Conservation (phyloP, 2,888 invertebrate species). For the Crossocerus cetratus region DNA sequence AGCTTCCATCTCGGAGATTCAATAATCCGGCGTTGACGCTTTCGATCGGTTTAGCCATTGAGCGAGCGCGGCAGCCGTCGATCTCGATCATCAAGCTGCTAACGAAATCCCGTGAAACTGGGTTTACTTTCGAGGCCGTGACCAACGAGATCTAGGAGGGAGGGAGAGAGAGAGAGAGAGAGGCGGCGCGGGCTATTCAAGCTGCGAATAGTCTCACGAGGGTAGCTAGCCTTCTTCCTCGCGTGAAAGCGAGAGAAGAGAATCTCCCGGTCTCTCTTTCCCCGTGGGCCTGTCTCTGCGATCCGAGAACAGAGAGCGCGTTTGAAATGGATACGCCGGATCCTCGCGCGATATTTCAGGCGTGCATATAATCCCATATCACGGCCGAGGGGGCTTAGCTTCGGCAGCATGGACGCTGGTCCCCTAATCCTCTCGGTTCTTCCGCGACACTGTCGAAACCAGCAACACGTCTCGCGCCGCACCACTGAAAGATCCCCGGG, state of each 20-base stretch:
- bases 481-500: slow-evolving; percentile 40
- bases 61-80: not conserved
- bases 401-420: slow-evolving; percentile 67
- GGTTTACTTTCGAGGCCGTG: slow-evolving; percentile 14
- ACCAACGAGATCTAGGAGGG: slow-evolving; percentile 34
- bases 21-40: not conserved
- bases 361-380: slow-evolving; percentile 72
- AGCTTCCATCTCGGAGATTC: not conserved
- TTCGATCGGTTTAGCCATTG: not conserved
- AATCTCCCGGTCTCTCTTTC: slow-evolving; percentile 9
- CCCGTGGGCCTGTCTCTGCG: not conserved
- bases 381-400: slow-evolving; percentile 67
- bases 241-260: slow-evolving; percentile 11
- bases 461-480: slow-evolving; percentile 20
- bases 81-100: not conserved
- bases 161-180: not conserved
- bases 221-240: not conserved
- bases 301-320: slow-evolving; percentile 38
- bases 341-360: slow-evolving; percentile 67
- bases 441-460: slow-evolving; percentile 44
- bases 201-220: not conserved
- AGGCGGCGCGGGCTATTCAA: not conserved
- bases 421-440: slow-evolving; percentile 65
- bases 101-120: slow-evolving; percentile 13
- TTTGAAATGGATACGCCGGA: slow-evolving; percentile 54